Base-by-base conservation (phyloP, 2,888 invertebrate species). In the Serripes groenlandicus region DNA sequence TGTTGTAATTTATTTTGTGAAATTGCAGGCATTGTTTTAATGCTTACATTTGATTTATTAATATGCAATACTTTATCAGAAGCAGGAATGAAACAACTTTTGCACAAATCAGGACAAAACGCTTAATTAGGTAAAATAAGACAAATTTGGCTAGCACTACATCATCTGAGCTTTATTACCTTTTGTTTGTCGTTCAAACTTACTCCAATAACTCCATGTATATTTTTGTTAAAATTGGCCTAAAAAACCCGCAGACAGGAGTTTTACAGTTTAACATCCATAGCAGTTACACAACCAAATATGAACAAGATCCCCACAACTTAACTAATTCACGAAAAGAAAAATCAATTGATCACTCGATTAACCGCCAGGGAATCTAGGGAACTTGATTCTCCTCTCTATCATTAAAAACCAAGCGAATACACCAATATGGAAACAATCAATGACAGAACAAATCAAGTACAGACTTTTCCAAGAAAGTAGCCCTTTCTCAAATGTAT, bases 381-480 rank as follows among this genome's bases (percentile, higher is more conserved):
- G 23, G 56, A 56, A 26, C n/a, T 56, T 56, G 32, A 35, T 35
- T 42, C 37, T 23, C 42, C 42, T 66, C 66, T 23, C 66, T 66
- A 66, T 66, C 66, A 66, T 66, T 66, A 66, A 66, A 56, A 66
- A 42, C 26, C 42, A 35, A 66, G 28, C 66, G n/a, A 42, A 42
- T 66, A 66, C 66, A 66, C 66, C 56, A 56, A 66, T 66, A 66
- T 35, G 66, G 66, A 66, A 42, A 35, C 42, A 35, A 66, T 66
- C 66, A 26, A 66, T 66, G 66, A 66, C 66, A 66, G n/a, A 66
- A 66, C 66, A 35, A 66, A 66, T 66, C 66, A 66, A 66, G 66
- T 37, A 42, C 32, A 66, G 42, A 66, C 66, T 66, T n/a, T 66
- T 23, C 32, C 62, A 23, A n/a, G 62, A 62, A 62, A 62, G 11